Evolutionary conservation across 2,888 invertebrate genomes (phyloP).

Genomic region (Ormyrus labotus): DNA sequence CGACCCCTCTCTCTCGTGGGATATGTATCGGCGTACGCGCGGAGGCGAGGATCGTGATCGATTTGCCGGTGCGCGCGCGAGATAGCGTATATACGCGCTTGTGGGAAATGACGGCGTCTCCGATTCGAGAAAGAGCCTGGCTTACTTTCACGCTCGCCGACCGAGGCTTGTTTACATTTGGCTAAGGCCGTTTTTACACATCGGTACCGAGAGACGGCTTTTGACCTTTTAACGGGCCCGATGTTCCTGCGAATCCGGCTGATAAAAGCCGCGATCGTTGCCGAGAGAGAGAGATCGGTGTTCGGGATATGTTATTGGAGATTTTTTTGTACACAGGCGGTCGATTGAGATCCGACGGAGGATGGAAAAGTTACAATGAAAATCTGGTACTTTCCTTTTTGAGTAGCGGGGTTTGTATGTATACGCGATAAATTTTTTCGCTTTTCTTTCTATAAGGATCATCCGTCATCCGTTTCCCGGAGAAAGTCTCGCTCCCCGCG

Average conservation of each 20-base stretch:
- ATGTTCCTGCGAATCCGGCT: no score
- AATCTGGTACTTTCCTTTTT: no score
- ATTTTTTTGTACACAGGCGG: background rate
- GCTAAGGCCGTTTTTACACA: no score
- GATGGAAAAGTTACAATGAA: no score
- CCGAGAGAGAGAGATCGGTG: no score
- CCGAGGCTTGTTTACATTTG: conserved; percentile 34
- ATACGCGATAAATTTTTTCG: no score
- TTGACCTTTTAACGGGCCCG: background rate
- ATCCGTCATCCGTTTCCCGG: no score
- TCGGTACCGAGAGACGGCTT: background rate
- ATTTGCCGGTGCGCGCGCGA: background rate
- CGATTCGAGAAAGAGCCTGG: conserved; percentile 10
- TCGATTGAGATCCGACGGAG: background rate
- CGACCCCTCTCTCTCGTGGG: background rate
- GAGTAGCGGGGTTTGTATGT: no score
- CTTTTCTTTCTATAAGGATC: no score
- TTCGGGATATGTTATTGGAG: no score
- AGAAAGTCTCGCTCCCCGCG: no score
- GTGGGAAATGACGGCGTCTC: conserved; percentile 26
- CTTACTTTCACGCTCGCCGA: conserved; percentile 34
- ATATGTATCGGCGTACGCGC: background rate
- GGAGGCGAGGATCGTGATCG: conserved; percentile 34
- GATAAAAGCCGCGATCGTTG: no score
- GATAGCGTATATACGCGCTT: background rate